A percentile compares a stretch with the other conserved stretches of the same genome.
phyloP scores from a whole-genome alignment of 2,888 invertebrate species.

The Timema podura region DNA sequence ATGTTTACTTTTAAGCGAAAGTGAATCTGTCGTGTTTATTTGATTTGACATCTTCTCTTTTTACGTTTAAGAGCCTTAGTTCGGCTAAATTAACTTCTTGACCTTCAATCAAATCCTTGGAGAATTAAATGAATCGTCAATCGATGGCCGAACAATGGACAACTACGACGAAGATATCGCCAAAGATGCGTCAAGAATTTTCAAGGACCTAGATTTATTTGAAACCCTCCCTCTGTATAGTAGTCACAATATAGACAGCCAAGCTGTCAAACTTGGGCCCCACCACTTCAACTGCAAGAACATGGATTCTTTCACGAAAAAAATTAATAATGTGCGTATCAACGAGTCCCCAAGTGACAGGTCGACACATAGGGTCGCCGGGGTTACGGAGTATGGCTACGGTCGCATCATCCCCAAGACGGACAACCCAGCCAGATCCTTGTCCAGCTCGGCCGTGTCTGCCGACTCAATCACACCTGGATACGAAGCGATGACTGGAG shows the following conservation, averaged over 20 bases:
- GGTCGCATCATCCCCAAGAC: conserved; percentile 44
- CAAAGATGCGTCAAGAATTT: conserved; percentile 23
- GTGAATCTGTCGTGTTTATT: too few relatives aligned
- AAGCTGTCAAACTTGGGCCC: neutral
- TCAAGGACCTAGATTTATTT: conserved; percentile 25
- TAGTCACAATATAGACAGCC: neutral
- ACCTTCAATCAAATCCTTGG: too few relatives aligned
- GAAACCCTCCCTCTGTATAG: conserved; percentile 18
- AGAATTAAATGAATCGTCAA: conserved; percentile 12
- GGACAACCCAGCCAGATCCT: conserved; percentile 30
- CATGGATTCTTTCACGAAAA: conserved; percentile 35
- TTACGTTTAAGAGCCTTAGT: too few relatives aligned
- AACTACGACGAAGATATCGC: conserved; percentile 24
- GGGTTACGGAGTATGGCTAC: conserved; percentile 40
- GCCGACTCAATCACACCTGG: conserved; percentile 23
- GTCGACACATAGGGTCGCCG: neutral
- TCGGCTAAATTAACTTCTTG: too few relatives aligned
- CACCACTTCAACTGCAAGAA: conserved; percentile 3
- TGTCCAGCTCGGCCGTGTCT: conserved; percentile 29
- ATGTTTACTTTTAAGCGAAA: too few relatives aligned
- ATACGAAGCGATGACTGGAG: conserved; percentile 25
- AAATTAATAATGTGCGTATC: conserved; percentile 32
- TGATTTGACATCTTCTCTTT: too few relatives aligned
- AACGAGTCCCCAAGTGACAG: conserved; percentile 25
- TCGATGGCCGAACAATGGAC: conserved; percentile 27